A percentile compares a stretch with the other conserved stretches of the same genome.
phyloP scores from a whole-genome alignment of 2,797 vertebrate genomes.

The Chlorospingus flavigularis region DNA sequence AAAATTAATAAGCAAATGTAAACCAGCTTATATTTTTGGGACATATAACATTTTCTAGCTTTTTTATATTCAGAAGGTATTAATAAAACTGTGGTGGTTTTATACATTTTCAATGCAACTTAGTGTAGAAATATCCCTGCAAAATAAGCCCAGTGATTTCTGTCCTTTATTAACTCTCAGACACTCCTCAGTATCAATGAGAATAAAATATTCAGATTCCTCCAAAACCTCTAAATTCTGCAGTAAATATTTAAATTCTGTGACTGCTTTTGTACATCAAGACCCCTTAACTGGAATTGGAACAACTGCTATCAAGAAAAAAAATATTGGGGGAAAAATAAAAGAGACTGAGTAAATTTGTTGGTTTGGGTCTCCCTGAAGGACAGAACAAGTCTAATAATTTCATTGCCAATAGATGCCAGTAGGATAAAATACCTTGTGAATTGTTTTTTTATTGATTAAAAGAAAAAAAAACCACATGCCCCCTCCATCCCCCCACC shows the following conservation, averaged over 20 bases:
- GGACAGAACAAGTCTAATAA: background rate
- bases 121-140: background rate
- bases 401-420: background rate
- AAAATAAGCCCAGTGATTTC: background rate
- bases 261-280: background rate
- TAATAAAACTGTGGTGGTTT: background rate
- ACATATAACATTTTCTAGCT: background rate
- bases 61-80: background rate
- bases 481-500: accelerated
- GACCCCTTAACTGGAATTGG: background rate
- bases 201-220: background rate
- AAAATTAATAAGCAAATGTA: background rate
- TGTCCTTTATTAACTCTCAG: background rate
- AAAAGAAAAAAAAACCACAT: background rate
- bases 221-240: background rate
- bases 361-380: background rate
- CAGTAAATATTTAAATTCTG: background rate
- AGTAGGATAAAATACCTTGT: background rate
- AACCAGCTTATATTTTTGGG: background rate
- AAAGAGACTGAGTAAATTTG: background rate
- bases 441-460: background rate
- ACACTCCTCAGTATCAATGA: background rate
- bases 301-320: background rate
- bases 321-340: background rate
- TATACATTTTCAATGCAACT: background rate